These are phyloP conservation scores for Remorina albescens DNA, from an alignment of 2,797 vertebrate genomes.

Conservation along the genomic window DNA sequence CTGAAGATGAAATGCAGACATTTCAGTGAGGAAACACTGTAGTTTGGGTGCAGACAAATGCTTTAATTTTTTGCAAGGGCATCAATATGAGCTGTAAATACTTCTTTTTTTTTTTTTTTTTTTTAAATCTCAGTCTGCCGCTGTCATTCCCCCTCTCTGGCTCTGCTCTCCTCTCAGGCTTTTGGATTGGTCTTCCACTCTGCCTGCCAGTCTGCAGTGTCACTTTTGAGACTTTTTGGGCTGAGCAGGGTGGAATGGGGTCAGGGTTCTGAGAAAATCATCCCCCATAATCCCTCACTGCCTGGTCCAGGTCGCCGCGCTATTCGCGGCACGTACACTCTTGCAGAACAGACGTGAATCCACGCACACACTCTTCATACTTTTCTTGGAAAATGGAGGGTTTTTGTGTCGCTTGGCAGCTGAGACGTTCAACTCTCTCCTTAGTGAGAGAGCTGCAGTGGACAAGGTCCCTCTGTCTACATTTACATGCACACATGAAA, in stretches of 20 bases:
- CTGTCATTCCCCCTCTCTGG: slow-evolving; percentile 19
- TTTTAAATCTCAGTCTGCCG: no score
- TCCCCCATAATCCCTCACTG: slow-evolving; percentile 66
- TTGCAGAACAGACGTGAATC: slow-evolving; percentile 28
- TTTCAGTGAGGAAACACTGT: not conserved
- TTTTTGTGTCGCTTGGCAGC: slow-evolving; percentile 51
- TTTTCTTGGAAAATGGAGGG: slow-evolving; percentile 41
- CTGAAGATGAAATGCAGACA: not conserved
- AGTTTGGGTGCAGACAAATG: not conserved
- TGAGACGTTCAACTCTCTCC: slow-evolving; percentile 41
- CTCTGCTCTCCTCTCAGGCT: slow-evolving; percentile 37
- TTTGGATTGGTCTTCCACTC: slow-evolving; percentile 31
- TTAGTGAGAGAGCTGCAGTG: slow-evolving; percentile 33
- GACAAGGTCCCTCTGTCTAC: slow-evolving; percentile 31
- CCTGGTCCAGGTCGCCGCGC: slow-evolving; percentile 41
- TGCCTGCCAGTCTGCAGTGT: slow-evolving; percentile 52
- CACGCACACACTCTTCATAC: slow-evolving; percentile 1
- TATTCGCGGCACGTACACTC: slow-evolving; percentile 49
- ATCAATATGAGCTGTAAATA: no score
- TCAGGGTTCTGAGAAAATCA: slow-evolving; percentile 68
- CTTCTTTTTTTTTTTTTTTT: no score
- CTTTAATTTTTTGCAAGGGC: no score
- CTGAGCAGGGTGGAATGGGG: slow-evolving; percentile 76
- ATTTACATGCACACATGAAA: slow-evolving; percentile 38
- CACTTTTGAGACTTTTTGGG: slow-evolving; percentile 58